Evolutionary conservation across 2,113 vertebrate species (phyloP), one percentile per base, ranked within the genome.

Genomic region (Microcebus murinus): DNA sequence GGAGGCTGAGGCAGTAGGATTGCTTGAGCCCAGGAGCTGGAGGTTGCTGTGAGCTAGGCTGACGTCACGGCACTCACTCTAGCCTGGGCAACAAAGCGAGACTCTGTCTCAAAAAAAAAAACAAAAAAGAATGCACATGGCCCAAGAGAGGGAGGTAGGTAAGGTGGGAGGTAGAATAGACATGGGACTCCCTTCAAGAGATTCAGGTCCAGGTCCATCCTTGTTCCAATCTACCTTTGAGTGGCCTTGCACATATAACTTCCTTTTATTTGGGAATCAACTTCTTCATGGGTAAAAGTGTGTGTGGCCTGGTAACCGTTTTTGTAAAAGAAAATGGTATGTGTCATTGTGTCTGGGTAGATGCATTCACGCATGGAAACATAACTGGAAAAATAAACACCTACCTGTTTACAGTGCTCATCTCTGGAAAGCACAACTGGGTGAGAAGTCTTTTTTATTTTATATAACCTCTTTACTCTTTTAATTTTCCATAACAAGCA

Each of bases 401-500:
- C 20, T 12, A 20, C 21, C 79, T 73, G 11, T 39, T 55, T 57
- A 74, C 48, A 45, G 15, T 21, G 42, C 1, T 10, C n/a, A 21
- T 50, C 65, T 88, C 50, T 25, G n/a, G 23, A n/a, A 13, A 68
- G 42, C 1, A 42, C 14, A 71, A 25, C 42, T 20, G 67, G 39
- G 29, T 27, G n/a, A n/a, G 39, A 61, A 61, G 17, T 31, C 59
- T 85, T 87, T 73, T 71, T 25, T 6, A 29, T n/a, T 57, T 71
- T n/a, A 55, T 74, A 45, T 36, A 80, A 76, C 8, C n/a, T 90
- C 76, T 89, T 82, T 42, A 21, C 27, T 52, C 79, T 87, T 94
- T 73, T 34, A 52, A 42, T 87, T 92, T 91, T 31, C 14, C 23
- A 11, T n/a, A 79, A 57, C 27, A 88, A 80, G 57, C 42, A 74